Base-by-base conservation (phyloP, 2,113 vertebrate genomes). In the Eulacestoma nigropectus region DNA sequence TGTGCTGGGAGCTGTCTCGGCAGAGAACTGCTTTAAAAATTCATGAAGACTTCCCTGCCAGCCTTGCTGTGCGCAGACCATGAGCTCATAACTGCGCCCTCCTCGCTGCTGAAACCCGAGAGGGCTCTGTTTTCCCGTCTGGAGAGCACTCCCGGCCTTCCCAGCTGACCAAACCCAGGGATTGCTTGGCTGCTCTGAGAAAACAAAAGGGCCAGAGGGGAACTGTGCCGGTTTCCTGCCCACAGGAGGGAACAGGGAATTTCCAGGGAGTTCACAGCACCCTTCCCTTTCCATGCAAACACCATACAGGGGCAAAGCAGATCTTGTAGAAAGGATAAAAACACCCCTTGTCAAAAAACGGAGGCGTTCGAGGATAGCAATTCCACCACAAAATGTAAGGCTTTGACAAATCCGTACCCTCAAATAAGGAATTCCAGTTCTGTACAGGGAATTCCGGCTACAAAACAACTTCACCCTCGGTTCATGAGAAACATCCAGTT, bases 281-380 rank as follows among this genome's bases (percentile, higher is more conserved):
- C 96, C 95, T 62, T 89, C 59, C 60, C 83, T 94, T 90, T 67
- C 95, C 84, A 74, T 96, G 97, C 96, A 97, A 97, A 97, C 84
- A 87, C 85, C 94, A 75, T 72, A 81, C 89, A 29, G 96, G 96
- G 95, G 95, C 63, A 80, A 91, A 96, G 69, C 92, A 94, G 95
- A 22, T 89, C 42, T 49, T 33, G 65, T 87, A 97, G 93, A 97
- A 97, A 97, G 94, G 97, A 95, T 97, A 98, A 97, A 98, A 97
- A 97, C 95, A 96, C 84, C 93, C 97, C 96, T 95, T 90, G 93
- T 95, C 93, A 93, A 94, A 98, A 97, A 97, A 86, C 7, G 20
- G 95, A 97, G 96, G 97, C 89, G 37, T 89, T 87, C 11, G 20
- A 95, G 95, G 97, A 97, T 57, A 93, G 87, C 94, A 96, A 90